Percentiles rank a stretch among this genome's conserved stretches.
Evolutionary conservation across 2,888 invertebrate genomes (phyloP).

Genomic region (Cosmia trapezina): DNA sequence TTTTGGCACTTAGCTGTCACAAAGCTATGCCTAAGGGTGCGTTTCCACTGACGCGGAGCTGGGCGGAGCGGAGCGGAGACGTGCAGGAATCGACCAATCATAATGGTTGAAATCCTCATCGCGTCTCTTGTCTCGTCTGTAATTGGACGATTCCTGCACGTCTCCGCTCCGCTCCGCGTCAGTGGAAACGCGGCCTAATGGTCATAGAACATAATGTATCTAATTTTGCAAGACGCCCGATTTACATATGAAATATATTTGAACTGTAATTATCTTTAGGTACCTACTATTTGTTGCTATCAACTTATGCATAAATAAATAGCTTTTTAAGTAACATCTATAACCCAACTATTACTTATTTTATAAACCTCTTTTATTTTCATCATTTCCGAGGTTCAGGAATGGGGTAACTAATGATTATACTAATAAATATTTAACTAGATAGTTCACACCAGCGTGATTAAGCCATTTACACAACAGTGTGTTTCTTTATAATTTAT

Average conservation of each 20-base stretch:
- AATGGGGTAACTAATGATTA: constrained; percentile 36
- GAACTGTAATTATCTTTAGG: neutral
- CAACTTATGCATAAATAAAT: neutral
- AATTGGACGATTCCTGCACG: too few relatives aligned
- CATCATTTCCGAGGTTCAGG: neutral
- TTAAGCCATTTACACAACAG: constrained; percentile 53
- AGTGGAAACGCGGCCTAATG: too few relatives aligned
- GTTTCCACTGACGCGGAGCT: too few relatives aligned
- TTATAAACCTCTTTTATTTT: constrained; percentile 3
- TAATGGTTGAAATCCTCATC: too few relatives aligned
- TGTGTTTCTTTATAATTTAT: constrained; percentile 46
- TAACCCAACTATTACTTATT: neutral
- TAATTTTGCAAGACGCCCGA: too few relatives aligned
- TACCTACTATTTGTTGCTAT: neutral
- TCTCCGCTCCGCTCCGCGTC: too few relatives aligned
- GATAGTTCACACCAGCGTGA: constrained; percentile 35
- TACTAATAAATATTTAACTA: constrained; percentile 36
- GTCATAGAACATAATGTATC: too few relatives aligned
- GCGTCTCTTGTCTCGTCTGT: too few relatives aligned
- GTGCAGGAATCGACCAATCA: too few relatives aligned
- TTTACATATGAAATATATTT: neutral
- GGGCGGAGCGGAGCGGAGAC: too few relatives aligned
- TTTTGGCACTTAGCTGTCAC: neutral
- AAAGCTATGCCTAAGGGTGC: neutral
- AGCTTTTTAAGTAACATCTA: neutral